Evolutionary conservation across 1,140 invertebrate species (phyloP), one percentile per base, ranked within the genome.

Genomic region (Diprion similis): DNA sequence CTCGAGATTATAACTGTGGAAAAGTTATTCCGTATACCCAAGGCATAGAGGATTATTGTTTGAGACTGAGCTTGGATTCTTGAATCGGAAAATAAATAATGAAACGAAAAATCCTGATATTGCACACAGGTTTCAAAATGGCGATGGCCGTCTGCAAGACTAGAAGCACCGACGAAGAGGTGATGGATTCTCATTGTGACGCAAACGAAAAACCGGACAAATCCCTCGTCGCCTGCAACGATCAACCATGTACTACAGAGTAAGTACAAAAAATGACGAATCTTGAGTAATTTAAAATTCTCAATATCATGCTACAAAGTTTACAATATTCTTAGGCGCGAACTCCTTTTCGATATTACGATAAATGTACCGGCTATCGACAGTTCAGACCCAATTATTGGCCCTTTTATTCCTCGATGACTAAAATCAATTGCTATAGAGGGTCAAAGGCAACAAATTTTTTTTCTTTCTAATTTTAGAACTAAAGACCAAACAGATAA

Each of bases 201-300:
- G 89, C 91, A 15, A 91, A 92, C 67, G 91, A 91, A 81, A 93
- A 92, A 81, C 96, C 95, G 1, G 91, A 93, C 74, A 91, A 93
- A 46, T 90, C 92, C 70, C 91, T 95, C 65, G 91, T 95, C 66
- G 90, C 92, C 75, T 97, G 96, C 86, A 97, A 96, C 87, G 93
- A 90, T 48, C 94, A 96, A 81, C 93, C 92, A 15, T 97, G 96
- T 88, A 93, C 95, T 11, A 93, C 95, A 75, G 95, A 94, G 96
- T 98, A 90, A 93, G 94, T 89, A 46, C 24, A 80, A 81, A 37
- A 37, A 37, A 37, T 37, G 24, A 37, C 24, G 24, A 37, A 37
- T 37, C 24, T 37, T 37, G 1, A 6, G 24, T 37, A 1, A 37
- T 37, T 37, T 4, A 6, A 64, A 45, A 8, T 24, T 65, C 66